Evolutionary conservation across 2,797 vertebrate genomes (phyloP), one percentile per base, ranked within the genome.

Genomic region (Gymnoscopelus microlampas): DNA sequence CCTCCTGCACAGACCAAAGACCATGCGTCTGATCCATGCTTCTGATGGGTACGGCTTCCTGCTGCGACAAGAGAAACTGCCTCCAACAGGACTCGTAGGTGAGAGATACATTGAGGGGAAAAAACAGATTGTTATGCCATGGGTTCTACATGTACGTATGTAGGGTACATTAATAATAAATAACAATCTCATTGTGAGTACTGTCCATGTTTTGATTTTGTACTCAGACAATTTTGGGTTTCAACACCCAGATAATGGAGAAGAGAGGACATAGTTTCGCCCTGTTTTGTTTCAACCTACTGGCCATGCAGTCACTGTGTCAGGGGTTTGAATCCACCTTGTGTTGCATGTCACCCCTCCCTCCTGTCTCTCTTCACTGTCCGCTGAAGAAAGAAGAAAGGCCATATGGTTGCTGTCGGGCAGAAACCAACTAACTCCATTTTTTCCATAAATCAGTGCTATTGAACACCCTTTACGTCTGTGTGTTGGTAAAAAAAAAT

Each of bases 41-140:
- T 82, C 73, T 0, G 77, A 91, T 3, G 97, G 97, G 19, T 99
- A 96, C 0, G 97, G 98, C 4, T 99, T 99, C 76, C 88, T 99
- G 76, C 92, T 99, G 71, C 94, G 95, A 39, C 96, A 98, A 57
- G 96, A 96, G 63, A 95, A 86, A 74, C 84, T 93, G 53, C 56
- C 61, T n/a, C 19, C 53, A 1, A 85, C 76, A 0, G 91, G 82
- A 9, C 77, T 9, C 3, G 84, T 68, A 0, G 95, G 98, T 98
- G 84, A 95, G 91, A 53, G 14, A 53, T 5, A 47, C 6, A 23
- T 23, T 19, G 60, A 14, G 14, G 19, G 19, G 1, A 48, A 15
- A 32, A 51, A 19, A 49, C 8, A 13, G 49, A 50, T 50, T 12
- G 19, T 19, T 19, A 19, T 19, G 19, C 19, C 3, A 9, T 5